phyloP scores from a whole-genome alignment of 2,797 vertebrate genomes.

The Philypnodon macrostomus region DNA sequence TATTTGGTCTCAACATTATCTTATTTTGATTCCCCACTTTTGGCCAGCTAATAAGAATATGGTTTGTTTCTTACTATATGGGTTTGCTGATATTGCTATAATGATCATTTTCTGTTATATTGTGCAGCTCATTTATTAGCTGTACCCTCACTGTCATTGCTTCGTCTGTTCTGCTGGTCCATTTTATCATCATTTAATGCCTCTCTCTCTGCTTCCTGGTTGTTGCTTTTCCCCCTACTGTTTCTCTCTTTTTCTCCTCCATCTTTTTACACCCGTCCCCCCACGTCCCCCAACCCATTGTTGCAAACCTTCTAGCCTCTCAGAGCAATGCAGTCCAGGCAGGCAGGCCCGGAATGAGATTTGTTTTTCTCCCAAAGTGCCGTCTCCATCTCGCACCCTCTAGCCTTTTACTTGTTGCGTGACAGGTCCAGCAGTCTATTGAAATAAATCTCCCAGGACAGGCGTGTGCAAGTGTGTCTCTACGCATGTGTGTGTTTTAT shows the following conservation, averaged over 20 bases:
- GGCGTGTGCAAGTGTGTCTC: conserved; percentile 1
- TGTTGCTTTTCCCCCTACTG: neutral
- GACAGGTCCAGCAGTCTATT: conserved; percentile 49
- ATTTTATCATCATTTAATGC: conserved; percentile 22
- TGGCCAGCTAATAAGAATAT: no score
- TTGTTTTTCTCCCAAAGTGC: conserved; percentile 60
- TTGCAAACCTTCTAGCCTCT: conserved; percentile 37
- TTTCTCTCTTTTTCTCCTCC: conserved; percentile 10
- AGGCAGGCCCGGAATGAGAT: conserved; percentile 55
- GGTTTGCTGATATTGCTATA: no score
- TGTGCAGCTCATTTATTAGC: no score
- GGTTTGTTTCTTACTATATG: no score
- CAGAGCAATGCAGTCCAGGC: conserved; percentile 38
- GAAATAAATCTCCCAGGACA: conserved; percentile 61
- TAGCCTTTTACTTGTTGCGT: conserved; percentile 68
- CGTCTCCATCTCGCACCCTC: conserved; percentile 37
- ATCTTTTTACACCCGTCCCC: conserved; percentile 1
- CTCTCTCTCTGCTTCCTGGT: conserved; percentile 4
- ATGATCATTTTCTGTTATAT: no score
- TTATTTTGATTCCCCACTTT: no score
- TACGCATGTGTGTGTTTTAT: neutral
- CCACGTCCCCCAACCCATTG: conserved; percentile 21
- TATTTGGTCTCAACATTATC: no score
- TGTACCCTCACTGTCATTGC: conserved; percentile 11
- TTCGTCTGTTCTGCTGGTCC: conserved; percentile 17